These are phyloP conservation scores for Takifugu bimaculatus DNA, from an alignment of 2,113 vertebrate species.

Conservation along the genomic window DNA sequence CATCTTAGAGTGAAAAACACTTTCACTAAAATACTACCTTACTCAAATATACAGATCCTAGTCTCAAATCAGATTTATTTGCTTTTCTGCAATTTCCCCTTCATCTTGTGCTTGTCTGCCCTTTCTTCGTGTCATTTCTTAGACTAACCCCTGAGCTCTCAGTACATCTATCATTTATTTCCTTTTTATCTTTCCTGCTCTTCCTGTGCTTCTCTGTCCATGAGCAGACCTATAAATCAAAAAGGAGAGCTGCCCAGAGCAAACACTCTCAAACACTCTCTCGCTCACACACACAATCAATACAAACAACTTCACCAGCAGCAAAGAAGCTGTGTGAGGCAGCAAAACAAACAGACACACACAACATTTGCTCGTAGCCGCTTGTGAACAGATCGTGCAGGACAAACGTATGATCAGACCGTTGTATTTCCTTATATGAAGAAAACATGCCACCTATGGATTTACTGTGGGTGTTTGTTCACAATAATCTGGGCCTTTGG, in stretches of 20 bases:
- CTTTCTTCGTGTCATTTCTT: not conserved
- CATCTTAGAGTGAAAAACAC: no score
- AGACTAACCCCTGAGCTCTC: not conserved
- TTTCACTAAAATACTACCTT: no score
- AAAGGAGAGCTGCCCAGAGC: slow-evolving; percentile 8
- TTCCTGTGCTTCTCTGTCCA: not conserved
- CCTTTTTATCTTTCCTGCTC: slow-evolving; percentile 13
- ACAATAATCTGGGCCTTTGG: no score
- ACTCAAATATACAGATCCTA: no score
- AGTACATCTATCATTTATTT: slow-evolving; percentile 13
- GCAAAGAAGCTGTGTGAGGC: not conserved
- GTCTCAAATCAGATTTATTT: no score
- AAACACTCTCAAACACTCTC: not conserved
- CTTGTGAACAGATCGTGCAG: not conserved
- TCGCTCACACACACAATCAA: slow-evolving; percentile 19
- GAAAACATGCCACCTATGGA: no score
- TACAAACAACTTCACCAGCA: slow-evolving; percentile 19
- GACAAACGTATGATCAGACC: not conserved
- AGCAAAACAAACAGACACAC: slow-evolving; percentile 1
- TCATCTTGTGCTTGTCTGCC: not conserved
- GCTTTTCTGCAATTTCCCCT: not conserved
- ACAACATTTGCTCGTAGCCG: not conserved
- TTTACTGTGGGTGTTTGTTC: no score
- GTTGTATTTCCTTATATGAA: not conserved
- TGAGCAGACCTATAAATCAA: slow-evolving; percentile 28